Evolutionary conservation across 1,140 invertebrate genomes (phyloP).

Genomic region (Lamellibrachia luymesi): DNA sequence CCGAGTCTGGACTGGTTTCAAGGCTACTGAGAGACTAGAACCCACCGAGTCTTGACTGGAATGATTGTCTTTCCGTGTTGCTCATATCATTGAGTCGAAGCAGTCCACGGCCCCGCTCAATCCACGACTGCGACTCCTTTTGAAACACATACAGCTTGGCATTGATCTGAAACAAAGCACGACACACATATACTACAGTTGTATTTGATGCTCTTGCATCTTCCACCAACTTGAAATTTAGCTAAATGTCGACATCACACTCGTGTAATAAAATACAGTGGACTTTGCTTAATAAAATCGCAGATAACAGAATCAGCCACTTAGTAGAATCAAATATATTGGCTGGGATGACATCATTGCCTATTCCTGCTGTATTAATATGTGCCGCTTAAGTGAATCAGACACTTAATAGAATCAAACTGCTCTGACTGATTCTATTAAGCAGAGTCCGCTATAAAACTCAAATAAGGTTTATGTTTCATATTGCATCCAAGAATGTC

Average conservation of each 20-base stretch:
- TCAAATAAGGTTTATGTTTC: background rate
- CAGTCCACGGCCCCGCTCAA: slow-evolving; percentile 84
- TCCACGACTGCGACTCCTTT: slow-evolving; percentile 70
- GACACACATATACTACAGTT: background rate
- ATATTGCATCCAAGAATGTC: too few relatives aligned
- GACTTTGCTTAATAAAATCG: background rate
- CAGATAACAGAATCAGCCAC: too few relatives aligned
- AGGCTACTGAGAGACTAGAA: background rate
- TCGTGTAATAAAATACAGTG: background rate
- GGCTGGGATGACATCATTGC: too few relatives aligned
- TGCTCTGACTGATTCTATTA: too few relatives aligned
- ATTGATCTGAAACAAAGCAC: slow-evolving; percentile 66
- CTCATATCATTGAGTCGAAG: slow-evolving; percentile 73
- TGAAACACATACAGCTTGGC: slow-evolving; percentile 91
- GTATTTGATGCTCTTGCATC: too few relatives aligned
- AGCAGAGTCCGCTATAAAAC: slow-evolving; percentile 6
- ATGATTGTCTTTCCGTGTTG: slow-evolving; percentile 34
- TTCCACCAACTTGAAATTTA: too few relatives aligned
- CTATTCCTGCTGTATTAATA: too few relatives aligned
- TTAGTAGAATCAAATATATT: too few relatives aligned
- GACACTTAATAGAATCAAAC: too few relatives aligned
- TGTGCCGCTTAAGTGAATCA: too few relatives aligned
- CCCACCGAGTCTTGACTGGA: slow-evolving; percentile 54
- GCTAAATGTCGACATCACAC: too few relatives aligned
- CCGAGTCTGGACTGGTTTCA: too few relatives aligned